phyloP scores from a whole-genome alignment of 2,797 vertebrate species.

The Crenuchus spilurus region DNA sequence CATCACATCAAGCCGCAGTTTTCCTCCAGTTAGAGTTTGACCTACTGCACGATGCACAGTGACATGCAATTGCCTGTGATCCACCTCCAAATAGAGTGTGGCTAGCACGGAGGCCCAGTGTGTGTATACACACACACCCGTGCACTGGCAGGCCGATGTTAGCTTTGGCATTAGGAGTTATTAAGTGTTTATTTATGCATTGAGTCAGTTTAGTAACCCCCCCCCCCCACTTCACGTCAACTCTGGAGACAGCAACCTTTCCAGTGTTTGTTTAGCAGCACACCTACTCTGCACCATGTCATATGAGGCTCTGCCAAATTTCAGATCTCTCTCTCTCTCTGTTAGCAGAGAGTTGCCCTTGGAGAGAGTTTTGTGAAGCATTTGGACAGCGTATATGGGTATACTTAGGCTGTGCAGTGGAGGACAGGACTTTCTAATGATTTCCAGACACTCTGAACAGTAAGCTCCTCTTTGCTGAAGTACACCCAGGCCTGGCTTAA shows the following conservation, averaged over 20 bases:
- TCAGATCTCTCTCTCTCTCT: constrained; percentile 5
- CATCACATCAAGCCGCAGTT: constrained; percentile 13
- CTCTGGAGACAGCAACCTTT: constrained; percentile 7
- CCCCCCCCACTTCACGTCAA: not conserved
- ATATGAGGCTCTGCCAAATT: constrained; percentile 26
- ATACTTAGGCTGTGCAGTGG: constrained; percentile 30
- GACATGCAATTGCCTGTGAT: constrained; percentile 14
- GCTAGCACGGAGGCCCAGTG: not conserved
- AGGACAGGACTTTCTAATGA: constrained; percentile 46
- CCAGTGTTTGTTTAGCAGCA: constrained; percentile 43
- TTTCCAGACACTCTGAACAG: constrained; percentile 54
- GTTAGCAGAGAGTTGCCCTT: constrained; percentile 24
- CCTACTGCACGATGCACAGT: not conserved
- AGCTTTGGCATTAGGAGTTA: constrained; percentile 49
- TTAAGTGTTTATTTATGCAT: constrained; percentile 53
- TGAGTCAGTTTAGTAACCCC: constrained; percentile 36
- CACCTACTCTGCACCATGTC: constrained; percentile 19
- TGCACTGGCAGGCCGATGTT: constrained; percentile 27
- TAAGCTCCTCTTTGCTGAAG: constrained; percentile 38
- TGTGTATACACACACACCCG: not conserved
- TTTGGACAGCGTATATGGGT: constrained; percentile 30
- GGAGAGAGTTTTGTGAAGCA: constrained; percentile 20
- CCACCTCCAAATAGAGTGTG: constrained; percentile 21
- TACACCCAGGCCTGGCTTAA: constrained; percentile 25
- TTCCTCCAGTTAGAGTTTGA: constrained; percentile 13